A percentile compares a stretch with the other conserved stretches of the same genome.
phyloP scores from a whole-genome alignment of 2,888 invertebrate genomes.

The Phortica okadai region DNA sequence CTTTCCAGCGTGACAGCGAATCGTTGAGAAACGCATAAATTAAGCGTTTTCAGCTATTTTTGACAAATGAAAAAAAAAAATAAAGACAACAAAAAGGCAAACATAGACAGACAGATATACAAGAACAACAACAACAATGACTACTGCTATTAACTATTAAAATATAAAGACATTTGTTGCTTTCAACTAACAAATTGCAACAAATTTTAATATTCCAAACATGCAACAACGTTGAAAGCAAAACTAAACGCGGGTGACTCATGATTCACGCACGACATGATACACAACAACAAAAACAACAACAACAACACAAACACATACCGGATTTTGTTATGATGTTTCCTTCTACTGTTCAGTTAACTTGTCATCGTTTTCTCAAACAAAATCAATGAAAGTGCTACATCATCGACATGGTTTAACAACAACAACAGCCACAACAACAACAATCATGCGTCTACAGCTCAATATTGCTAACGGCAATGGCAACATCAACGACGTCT shows the following conservation, averaged over 20 bases:
- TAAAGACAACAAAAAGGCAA: slow-evolving; percentile 48
- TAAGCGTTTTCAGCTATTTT: slow-evolving; percentile 54
- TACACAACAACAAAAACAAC: neutral
- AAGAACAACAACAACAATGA: neutral
- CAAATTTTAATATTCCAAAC: slow-evolving; percentile 53
- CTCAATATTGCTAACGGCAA: neutral
- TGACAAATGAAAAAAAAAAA: slow-evolving; percentile 33
- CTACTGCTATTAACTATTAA: neutral
- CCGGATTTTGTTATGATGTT: slow-evolving; percentile 1
- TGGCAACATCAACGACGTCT: neutral
- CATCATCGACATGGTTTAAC: slow-evolving; percentile 19
- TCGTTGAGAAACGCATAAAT: slow-evolving; percentile 41
- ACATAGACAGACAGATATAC: too few relatives aligned
- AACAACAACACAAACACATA: neutral
- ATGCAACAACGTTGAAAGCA: slow-evolving; percentile 44
- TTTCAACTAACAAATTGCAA: neutral
- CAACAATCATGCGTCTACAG: neutral
- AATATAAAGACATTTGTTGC: neutral
- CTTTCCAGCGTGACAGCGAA: slow-evolving; percentile 15
- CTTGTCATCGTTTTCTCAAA: slow-evolving; percentile 14
- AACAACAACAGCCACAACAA: neutral
- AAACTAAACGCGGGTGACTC: neutral
- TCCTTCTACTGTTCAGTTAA: neutral
- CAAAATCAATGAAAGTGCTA: slow-evolving; percentile 30
- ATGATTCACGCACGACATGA: neutral